Evolutionary conservation across 1,140 invertebrate genomes (phyloP).

Genomic region (Scaptomyza montana): DNA sequence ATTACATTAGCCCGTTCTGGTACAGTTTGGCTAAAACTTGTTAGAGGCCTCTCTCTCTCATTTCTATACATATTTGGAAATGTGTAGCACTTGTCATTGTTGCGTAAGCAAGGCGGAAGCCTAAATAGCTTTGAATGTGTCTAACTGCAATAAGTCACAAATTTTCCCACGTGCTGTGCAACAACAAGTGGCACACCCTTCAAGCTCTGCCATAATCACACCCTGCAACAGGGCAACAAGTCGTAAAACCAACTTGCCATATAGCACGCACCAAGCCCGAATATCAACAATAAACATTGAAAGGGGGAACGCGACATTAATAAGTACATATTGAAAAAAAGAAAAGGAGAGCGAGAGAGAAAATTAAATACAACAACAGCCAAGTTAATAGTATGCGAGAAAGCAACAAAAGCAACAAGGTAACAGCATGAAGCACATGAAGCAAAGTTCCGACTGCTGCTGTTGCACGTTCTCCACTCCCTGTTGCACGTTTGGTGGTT

Average conservation of each 20-base stretch:
- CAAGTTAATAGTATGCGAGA: slow-evolving; percentile 72
- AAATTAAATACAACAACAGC: slow-evolving; percentile 2
- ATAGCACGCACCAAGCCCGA: slow-evolving; percentile 70
- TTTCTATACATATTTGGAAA: slow-evolving; percentile 3
- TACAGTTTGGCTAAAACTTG: slow-evolving; percentile 56
- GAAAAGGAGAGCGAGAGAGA: not conserved
- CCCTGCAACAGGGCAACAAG: slow-evolving; percentile 22
- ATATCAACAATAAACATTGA: slow-evolving; percentile 21
- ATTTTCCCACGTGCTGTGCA: slow-evolving; percentile 71
- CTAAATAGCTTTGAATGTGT: slow-evolving; percentile 22
- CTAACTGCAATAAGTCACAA: slow-evolving; percentile 37
- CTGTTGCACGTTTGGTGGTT: slow-evolving; percentile 8
- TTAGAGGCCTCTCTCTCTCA: slow-evolving; percentile 17
- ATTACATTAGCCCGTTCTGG: slow-evolving; percentile 51
- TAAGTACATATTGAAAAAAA: slow-evolving; percentile 62
- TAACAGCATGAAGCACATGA: slow-evolving; percentile 57
- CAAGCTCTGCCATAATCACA: slow-evolving; percentile 11
- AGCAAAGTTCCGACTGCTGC: slow-evolving; percentile 56
- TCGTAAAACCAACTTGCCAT: slow-evolving; percentile 43
- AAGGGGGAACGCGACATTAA: slow-evolving; percentile 53
- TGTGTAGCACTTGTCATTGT: slow-evolving; percentile 5
- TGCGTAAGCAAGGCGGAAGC: slow-evolving; percentile 57
- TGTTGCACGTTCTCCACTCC: slow-evolving; percentile 10
- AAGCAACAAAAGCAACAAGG: slow-evolving; percentile 48
- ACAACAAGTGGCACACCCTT: slow-evolving; percentile 77